Base-by-base conservation (phyloP, 2,113 vertebrate genomes). In the Phasianus colchicus region DNA sequence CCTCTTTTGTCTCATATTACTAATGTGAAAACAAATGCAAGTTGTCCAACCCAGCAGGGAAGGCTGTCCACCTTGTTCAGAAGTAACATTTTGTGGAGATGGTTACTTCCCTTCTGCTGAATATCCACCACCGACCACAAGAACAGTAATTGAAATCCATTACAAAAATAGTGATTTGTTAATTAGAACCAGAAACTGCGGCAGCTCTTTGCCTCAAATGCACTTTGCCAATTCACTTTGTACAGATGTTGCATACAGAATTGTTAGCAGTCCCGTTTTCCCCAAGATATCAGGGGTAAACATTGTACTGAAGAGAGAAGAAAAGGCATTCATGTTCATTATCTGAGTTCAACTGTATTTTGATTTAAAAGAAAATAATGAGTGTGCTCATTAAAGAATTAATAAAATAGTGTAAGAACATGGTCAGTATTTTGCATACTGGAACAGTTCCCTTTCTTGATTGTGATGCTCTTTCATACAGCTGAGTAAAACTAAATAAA, bases 201-300 rank as follows among this genome's bases (percentile, higher is more conserved):
- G 45, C 8, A 50, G 64, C 73, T 70, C 84, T 86, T 82, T 79
- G 57, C 80, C 40, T 94, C 2, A 2, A 64, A 83, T 90, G 78
- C 65, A 72, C 55, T 91, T 94, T 92, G 83, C 20, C 78, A 88
- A 75, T 78, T 83, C 58, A n/a, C 61, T 92, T 63, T 96, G 78
- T 92, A 74, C 69, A 79, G 78, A 77, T 67, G 64, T 36, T 83
- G 52, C 82, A 78, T 86, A 83, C 60, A 78, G 75, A 83, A 66
- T 69, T 88, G 24, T 67, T 80, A 58, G 88, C 57, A 95, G 36
- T 60, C n/a, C 48, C 73, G n/a, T 30, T 55, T 34, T 50, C 43
- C 86, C 27, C 77, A 60, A 77, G 86, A 92, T 14, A 16, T 88
- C 52, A 38, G 63, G 73, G 36, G 21, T 75, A 34, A 73, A 73